Base-by-base conservation (phyloP, 2,113 vertebrate species). In the Entelurus aequoreus region DNA sequence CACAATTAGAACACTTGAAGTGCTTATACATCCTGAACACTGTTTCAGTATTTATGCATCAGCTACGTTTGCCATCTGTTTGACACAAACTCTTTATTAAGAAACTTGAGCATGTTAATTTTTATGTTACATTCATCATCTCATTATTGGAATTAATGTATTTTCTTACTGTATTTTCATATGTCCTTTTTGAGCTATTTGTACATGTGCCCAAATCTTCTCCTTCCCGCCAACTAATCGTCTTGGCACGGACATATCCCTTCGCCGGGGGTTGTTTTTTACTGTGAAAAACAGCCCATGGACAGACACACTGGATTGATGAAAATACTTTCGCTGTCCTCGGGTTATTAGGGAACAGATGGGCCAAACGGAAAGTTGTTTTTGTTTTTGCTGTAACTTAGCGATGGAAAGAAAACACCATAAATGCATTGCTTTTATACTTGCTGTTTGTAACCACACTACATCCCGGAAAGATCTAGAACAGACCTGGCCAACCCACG, bases 211-310 rank as follows among this genome's bases (percentile, higher is more conserved):
- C 54, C 60, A 64, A 63, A 55, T 47, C n/a, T 40, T 52, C 57
- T 68, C 36, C 58, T 75, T 54, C 66, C 54, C 59, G 58, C 16
- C 60, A 59, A 61, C 42, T 71, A 76, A 75, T 69, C 64, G 67
- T 42, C 58, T 62, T 21, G 56, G 60, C 58, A 62, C 68, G 19
- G 57, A 62, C 59, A 49, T 21, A 19, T 15, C 28, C 48, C 19
- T 64, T 65, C 54, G 72, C 66, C 71, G 28, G 59, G 35, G 58
- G 58, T 66, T 72, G 71, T 72, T 75, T 69, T 65, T 70, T 60
- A 53, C 58, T 62, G 53, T 46, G 21, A 48, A 60, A 72, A 66
- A 67, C 51, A 62, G 42, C 66, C 42, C 60, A 16, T 56, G 71
- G 67, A 61, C 56, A 74, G 69, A 67, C 11, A 52, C 49, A 57